Base-by-base conservation (phyloP, 2,888 invertebrate species). In the Erannis defoliaria region DNA sequence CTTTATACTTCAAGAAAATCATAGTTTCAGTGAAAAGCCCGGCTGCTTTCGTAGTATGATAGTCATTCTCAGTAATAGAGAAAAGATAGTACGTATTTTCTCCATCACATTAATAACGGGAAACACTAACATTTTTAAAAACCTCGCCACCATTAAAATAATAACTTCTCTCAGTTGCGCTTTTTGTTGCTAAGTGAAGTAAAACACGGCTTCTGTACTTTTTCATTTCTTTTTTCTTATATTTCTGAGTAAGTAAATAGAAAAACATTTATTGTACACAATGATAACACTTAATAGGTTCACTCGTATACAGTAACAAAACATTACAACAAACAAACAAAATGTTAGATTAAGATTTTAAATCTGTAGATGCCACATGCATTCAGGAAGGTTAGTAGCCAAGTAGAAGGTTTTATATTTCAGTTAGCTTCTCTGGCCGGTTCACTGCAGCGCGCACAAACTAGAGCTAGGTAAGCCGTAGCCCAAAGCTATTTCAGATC, bases 141-240 rank as follows among this genome's bases (percentile, higher is more conserved):
- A 84, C 84, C 80, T 85, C 79, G 78, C 78, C 77, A 83, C 89
- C 90, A 90, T 90, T 90, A 90, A 87, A 88, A 88, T 90, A 90
- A 90, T 90, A 85, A 87, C 89, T 85, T 85, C 80, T 75, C 75
- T 76, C 76, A 77, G 82, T 80, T 82, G 81, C 76, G 78, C 84
- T 81, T 85, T 85, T 84, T 77, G 80, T 80, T 77, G 80, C 77
- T 74, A 70, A 80, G 78, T 77, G 73, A 55, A 63, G 63, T 64
- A 54, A 26, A 57, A 48, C 53, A 33, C 70, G 54, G 64, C 56
- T 63, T 65, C 66, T 64, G 62, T 59, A 67, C 55, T 61, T 56
- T n/a, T n/a, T n/a, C 23, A 5, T 55, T 55, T 48, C 35, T 48
- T 43, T 60, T 18, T 19, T 26, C 49, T 54, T 55, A 14, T 29